Conservation (phyloP, 2,113 vertebrate genomes). For the Illadopsis cleaveri region DNA sequence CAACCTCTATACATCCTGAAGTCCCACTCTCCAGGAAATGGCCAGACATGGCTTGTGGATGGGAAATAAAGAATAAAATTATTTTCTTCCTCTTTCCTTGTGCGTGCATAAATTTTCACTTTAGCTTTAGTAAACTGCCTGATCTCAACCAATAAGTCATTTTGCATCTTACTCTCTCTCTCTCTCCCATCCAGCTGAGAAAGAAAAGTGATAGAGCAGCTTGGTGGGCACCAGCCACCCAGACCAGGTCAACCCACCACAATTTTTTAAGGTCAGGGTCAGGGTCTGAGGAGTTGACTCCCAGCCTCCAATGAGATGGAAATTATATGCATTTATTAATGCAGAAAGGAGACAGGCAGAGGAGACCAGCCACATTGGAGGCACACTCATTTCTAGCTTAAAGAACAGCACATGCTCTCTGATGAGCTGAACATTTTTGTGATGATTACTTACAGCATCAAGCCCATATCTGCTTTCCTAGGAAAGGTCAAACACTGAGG, state of each 20-base stretch:
- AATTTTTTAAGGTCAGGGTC: neutral
- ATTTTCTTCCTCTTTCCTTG: neutral
- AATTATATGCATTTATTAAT: neutral
- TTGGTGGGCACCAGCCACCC: neutral
- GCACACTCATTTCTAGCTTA: neutral
- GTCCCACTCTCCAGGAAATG: neutral
- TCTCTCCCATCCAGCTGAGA: neutral
- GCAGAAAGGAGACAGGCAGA: neutral
- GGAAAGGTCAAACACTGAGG: neutral
- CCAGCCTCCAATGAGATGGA: neutral
- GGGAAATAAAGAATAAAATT: neutral
- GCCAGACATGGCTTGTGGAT: neutral
- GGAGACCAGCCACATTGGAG: neutral
- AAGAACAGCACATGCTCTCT: neutral
- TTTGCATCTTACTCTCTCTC: neutral
- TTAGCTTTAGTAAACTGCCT: neutral
- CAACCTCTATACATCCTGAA: neutral
- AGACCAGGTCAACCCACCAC: neutral
- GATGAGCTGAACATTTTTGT: neutral
- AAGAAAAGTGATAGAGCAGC: neutral
- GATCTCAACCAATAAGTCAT: neutral
- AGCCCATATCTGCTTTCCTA: neutral
- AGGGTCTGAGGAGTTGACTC: neutral
- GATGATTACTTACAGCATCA: neutral
- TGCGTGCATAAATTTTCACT: fast-evolving